A percentile compares a stretch with the other conserved stretches of the same genome.
Conservation (phyloP, 2,797 vertebrate species). For the Lateolabrax maculatus region DNA sequence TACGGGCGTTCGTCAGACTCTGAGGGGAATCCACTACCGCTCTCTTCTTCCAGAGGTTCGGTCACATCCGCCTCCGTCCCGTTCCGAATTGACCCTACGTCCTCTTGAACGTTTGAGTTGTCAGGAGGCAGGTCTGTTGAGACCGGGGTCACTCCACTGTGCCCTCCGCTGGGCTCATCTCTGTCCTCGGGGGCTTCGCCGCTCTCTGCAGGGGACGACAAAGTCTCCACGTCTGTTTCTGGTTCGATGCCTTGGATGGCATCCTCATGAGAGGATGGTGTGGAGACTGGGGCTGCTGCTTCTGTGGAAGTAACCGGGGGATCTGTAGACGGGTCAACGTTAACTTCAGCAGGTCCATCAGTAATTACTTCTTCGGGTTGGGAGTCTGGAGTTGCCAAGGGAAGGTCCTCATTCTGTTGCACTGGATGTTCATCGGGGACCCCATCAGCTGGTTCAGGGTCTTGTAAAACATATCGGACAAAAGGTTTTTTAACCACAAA, state of each 20-base stretch:
- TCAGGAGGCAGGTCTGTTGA: slow-evolving; percentile 36
- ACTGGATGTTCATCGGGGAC: slow-evolving; percentile 33
- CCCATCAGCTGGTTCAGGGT: slow-evolving; percentile 39
- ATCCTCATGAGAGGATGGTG: slow-evolving; percentile 36
- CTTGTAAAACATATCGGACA: slow-evolving; percentile 58
- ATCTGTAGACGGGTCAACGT: slow-evolving; percentile 9
- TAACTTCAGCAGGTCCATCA: slow-evolving; percentile 18
- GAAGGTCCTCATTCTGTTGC: slow-evolving; percentile 43
- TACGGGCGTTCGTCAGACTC: slow-evolving; percentile 65
- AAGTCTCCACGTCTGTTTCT: slow-evolving; percentile 28
- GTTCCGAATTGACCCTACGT: slow-evolving; percentile 24
- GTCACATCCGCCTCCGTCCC: slow-evolving; percentile 31
- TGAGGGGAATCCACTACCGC: slow-evolving; percentile 61
- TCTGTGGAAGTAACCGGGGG: slow-evolving; percentile 19
- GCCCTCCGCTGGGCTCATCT: slow-evolving; percentile 39
- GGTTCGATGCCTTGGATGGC: slow-evolving; percentile 51
- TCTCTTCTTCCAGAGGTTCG: slow-evolving; percentile 46
- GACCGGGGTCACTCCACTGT: slow-evolving; percentile 17
- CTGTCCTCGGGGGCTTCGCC: slow-evolving; percentile 24
- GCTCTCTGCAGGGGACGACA: slow-evolving; percentile 44
- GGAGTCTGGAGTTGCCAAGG: slow-evolving; percentile 29
- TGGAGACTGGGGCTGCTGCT: slow-evolving; percentile 18
- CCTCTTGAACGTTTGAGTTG: slow-evolving; percentile 49
- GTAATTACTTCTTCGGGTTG: slow-evolving; percentile 38
- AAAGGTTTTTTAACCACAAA: not conserved